A percentile compares a stretch with the other conserved stretches of the same genome.
phyloP scores from a whole-genome alignment of 2,113 vertebrate species.

The Nymphicus hollandicus region DNA sequence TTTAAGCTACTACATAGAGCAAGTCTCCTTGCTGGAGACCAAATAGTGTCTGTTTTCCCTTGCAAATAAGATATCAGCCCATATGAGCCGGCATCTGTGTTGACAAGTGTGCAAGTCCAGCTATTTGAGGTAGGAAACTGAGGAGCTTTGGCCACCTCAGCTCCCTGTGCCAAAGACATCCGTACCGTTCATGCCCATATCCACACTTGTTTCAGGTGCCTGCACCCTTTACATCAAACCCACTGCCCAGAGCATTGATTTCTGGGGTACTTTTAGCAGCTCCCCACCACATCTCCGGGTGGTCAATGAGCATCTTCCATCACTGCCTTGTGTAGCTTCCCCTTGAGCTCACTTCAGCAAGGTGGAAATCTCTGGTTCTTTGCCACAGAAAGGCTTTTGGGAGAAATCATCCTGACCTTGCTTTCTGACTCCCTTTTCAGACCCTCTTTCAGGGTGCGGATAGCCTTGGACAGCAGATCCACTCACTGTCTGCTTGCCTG shows the following conservation, averaged over 20 bases:
- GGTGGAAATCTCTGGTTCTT: neutral
- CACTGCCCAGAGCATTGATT: neutral
- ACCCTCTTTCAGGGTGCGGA: neutral
- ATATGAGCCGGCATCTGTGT: neutral
- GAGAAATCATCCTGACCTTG: neutral
- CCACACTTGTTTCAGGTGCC: neutral
- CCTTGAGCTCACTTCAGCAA: neutral
- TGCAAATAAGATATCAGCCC: neutral
- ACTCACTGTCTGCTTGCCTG: neutral
- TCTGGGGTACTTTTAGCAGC: neutral
- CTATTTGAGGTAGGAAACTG: neutral
- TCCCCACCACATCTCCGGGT: neutral
- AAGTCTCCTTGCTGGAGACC: neutral
- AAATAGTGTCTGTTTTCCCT: neutral
- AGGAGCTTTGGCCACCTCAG: neutral
- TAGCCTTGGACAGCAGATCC: neutral
- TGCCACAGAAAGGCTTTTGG: neutral
- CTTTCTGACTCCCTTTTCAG: neutral
- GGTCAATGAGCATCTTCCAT: neutral
- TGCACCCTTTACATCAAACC: neutral
- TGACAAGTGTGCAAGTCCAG: neutral
- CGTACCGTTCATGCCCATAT: accelerated
- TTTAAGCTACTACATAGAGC: neutral
- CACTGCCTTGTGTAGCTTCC: accelerated
- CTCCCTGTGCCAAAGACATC: neutral